A percentile compares a stretch with the other conserved stretches of the same genome.
Conservation (phyloP, 2,113 vertebrate genomes). For the Pterocles gutturalis region DNA sequence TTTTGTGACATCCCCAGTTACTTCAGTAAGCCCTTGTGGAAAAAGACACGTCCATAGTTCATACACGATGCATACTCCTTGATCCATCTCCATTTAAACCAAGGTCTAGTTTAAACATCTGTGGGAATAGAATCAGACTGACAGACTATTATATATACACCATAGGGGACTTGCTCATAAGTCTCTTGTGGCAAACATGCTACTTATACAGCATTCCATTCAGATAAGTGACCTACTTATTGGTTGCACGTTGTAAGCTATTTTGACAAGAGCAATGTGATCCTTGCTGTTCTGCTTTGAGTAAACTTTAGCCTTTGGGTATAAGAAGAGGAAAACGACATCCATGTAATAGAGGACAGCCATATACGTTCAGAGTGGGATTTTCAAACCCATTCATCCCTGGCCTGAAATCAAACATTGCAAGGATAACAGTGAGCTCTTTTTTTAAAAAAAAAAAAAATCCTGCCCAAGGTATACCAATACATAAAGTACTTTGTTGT, state of each 20-base stretch:
- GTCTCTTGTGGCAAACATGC: constrained; percentile 41
- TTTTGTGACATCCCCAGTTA: constrained; percentile 13
- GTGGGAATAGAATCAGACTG: constrained; percentile 6
- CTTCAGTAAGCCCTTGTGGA: constrained; percentile 31
- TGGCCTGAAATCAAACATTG: not conserved
- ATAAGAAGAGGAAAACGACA: constrained; percentile 27
- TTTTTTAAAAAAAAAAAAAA: not conserved
- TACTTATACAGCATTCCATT: constrained; percentile 25
- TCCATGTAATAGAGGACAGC: constrained; percentile 28
- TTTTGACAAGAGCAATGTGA: constrained; percentile 2
- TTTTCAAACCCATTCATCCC: constrained; percentile 22
- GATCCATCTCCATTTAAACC: constrained; percentile 30
- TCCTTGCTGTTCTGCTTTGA: constrained; percentile 56
- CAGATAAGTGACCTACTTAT: constrained; percentile 60
- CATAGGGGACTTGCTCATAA: not conserved
- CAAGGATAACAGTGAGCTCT: not conserved
- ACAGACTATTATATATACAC: constrained; percentile 6
- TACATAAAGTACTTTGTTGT: not conserved
- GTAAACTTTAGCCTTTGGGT: constrained; percentile 35
- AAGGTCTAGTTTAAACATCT: constrained; percentile 35
- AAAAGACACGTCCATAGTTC: constrained; percentile 8
- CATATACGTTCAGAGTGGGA: not conserved
- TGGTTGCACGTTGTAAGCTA: constrained; percentile 38
- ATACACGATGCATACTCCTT: not conserved
- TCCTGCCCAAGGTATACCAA: not conserved